phyloP scores from a whole-genome alignment of 2,113 vertebrate species.

The Taxidea taxus region DNA sequence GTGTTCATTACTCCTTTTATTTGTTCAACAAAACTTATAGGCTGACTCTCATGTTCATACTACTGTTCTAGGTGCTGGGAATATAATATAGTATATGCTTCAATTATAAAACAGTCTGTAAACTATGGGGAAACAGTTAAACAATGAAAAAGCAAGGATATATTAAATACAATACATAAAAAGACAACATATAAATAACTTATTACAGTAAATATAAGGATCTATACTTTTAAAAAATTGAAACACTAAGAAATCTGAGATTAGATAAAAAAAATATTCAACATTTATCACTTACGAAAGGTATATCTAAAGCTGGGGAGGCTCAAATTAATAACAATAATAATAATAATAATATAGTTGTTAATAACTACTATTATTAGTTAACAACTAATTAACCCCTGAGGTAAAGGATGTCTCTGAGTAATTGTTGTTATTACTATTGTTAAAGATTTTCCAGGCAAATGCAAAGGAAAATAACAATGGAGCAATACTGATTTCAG shows the following conservation, averaged over 20 bases:
- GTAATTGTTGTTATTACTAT: background rate
- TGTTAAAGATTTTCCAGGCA: background rate
- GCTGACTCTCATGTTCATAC: background rate
- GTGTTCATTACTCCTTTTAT: background rate
- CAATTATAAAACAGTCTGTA: background rate
- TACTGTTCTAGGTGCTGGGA: background rate
- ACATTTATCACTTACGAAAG: background rate
- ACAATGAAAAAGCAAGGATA: background rate
- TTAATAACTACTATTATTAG: background rate
- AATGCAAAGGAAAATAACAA: background rate
- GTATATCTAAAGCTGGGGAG: background rate
- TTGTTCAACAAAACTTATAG: background rate
- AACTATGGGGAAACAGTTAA: background rate
- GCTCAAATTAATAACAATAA: background rate
- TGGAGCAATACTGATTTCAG: background rate
- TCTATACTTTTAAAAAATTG: background rate
- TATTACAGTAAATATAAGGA: background rate
- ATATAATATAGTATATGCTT: background rate
- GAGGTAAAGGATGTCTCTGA: too few relatives aligned
- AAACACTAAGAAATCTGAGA: background rate
- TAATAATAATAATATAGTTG: background rate
- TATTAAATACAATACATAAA: background rate
- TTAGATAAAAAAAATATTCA: background rate
- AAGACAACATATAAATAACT: background rate
- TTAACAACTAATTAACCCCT: background rate